phyloP scores from a whole-genome alignment of 2,797 vertebrate species.

The Myripristis murdjan region DNA sequence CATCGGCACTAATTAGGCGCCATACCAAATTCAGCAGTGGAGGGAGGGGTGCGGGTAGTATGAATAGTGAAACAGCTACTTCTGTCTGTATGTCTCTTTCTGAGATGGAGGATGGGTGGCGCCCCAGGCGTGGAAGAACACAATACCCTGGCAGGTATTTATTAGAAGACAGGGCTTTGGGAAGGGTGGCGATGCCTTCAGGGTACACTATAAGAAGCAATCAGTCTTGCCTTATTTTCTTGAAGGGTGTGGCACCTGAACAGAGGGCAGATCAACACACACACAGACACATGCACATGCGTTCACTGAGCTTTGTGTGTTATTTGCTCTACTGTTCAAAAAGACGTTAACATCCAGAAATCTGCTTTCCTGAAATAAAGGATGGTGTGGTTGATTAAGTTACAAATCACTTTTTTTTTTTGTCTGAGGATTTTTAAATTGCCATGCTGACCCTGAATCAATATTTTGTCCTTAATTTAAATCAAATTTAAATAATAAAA shows the following conservation, averaged over 20 bases:
- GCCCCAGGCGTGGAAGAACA: neutral
- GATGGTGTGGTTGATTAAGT: too few relatives aligned
- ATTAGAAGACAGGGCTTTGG: neutral
- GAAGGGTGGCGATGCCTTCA: neutral
- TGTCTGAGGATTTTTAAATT: too few relatives aligned
- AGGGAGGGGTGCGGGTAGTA: neutral
- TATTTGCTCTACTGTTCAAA: too few relatives aligned
- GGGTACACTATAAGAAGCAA: neutral
- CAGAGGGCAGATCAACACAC: too few relatives aligned
- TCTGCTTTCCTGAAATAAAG: too few relatives aligned
- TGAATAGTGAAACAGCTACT: constrained; percentile 13
- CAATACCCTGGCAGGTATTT: constrained; percentile 18
- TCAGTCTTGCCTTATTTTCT: too few relatives aligned
- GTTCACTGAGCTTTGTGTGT: neutral
- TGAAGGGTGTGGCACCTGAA: too few relatives aligned
- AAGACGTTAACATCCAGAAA: too few relatives aligned
- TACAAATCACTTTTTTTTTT: too few relatives aligned
- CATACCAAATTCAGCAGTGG: constrained; percentile 11
- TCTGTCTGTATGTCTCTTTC: neutral
- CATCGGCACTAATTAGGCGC: constrained; percentile 13
- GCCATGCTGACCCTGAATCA: too few relatives aligned
- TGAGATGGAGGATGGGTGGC: constrained; percentile 24
- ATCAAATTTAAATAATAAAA: too few relatives aligned
- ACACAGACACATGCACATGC: neutral
- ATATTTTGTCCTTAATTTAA: too few relatives aligned